phyloP scores from a whole-genome alignment of 1,140 invertebrate species.

The Theocolax elegans region DNA sequence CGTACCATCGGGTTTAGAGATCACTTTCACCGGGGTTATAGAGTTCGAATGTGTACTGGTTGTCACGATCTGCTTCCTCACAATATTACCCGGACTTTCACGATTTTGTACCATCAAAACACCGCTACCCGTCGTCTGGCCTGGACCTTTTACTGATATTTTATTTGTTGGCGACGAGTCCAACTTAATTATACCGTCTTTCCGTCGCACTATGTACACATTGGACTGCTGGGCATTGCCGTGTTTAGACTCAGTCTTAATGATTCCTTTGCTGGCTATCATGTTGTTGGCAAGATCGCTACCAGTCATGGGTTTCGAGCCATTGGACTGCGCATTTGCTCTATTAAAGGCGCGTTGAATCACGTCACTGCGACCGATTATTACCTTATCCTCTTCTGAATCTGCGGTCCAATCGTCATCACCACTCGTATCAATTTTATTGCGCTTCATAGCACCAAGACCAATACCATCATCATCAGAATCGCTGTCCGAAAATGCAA shows the following conservation, averaged over 20 bases:
- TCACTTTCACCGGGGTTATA: conserved; percentile 63
- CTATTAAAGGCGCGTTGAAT: conserved; percentile 64
- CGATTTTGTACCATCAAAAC: conserved; percentile 64
- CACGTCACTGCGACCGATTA: conserved; percentile 59
- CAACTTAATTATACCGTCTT: conserved; percentile 76
- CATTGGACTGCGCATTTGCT: conserved; percentile 60
- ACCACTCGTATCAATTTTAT: conserved; percentile 66
- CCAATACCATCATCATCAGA: conserved; percentile 62
- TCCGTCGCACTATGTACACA: conserved; percentile 81
- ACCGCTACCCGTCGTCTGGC: conserved; percentile 47
- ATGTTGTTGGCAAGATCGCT: conserved; percentile 51
- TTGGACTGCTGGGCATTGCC: conserved; percentile 67
- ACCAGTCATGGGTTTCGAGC: conserved; percentile 55
- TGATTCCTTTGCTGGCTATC: conserved; percentile 1
- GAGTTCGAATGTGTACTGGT: conserved; percentile 53
- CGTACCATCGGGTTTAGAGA: conserved; percentile 62
- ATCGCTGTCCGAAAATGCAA: conserved; percentile 63
- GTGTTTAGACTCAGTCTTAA: conserved; percentile 14
- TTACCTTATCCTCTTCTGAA: conserved; percentile 61
- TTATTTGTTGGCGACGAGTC: conserved; percentile 71
- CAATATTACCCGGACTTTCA: conserved; percentile 53
- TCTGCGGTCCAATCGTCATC: conserved; percentile 67
- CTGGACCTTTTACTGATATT: conserved; percentile 59
- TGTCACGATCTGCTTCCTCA: conserved; percentile 61
- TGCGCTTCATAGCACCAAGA: conserved; percentile 63